Percentiles rank a stretch among this genome's conserved stretches.
Conservation (phyloP, 2,888 invertebrate species). For the Neoscelio sp. region DNA sequence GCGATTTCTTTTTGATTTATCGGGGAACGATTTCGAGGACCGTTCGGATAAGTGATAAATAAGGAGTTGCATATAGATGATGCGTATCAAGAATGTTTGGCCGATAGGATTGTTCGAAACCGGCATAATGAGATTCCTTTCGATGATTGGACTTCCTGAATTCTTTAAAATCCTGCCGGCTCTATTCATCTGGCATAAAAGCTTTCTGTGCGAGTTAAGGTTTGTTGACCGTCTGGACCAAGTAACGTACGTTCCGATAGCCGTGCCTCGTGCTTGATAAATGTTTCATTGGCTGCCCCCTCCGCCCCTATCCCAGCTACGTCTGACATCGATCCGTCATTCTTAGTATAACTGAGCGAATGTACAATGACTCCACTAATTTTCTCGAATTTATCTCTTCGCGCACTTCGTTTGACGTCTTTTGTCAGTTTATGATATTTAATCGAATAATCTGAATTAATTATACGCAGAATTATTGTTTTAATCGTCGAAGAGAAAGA, state of each 20-base stretch:
- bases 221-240: conserved; percentile 34
- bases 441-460: no score
- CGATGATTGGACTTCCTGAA: conserved; percentile 9
- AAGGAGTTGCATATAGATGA: no score
- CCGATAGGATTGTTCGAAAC: background rate
- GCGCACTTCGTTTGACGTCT: background rate
- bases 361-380: background rate
- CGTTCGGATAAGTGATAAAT: no score
- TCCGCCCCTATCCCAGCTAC: conserved; percentile 1
- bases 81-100: no score
- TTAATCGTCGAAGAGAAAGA: no score
- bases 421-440: background rate
- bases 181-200: background rate
- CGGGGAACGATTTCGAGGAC: no score
- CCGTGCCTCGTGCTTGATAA: conserved; percentile 7
- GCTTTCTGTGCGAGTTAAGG: conserved; percentile 12
- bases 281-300: conserved; percentile 11
- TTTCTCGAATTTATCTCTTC: background rate
- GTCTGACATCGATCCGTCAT: conserved; percentile 1
- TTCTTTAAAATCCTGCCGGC: conserved; percentile 5
- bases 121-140: conserved; percentile 1
- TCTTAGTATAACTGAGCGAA: background rate
- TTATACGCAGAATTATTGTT: no score
- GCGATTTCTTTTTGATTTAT: no score
- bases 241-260: conserved; percentile 6